Base-by-base conservation (phyloP, 1,140 invertebrate genomes). In the Arion vulgaris region DNA sequence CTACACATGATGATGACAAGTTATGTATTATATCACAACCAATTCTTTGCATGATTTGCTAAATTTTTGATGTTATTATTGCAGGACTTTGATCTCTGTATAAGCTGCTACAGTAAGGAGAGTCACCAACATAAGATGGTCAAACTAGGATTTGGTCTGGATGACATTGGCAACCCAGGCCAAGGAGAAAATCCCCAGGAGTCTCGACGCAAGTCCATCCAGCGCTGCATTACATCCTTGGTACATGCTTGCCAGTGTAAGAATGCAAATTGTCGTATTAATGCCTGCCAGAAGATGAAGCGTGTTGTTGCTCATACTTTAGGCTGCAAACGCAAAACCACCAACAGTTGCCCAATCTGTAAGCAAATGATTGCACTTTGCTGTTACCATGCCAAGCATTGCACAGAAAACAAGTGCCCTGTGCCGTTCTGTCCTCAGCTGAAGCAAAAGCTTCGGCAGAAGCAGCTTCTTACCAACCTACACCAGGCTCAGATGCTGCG, bases 311-410 rank as follows among this genome's bases (percentile, higher is more conserved):
- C 95, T 80, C 98, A 99, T 93, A 98, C 98, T 0, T 99, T 98
- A 93, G 87, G 88, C 84, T 99, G 98, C 94, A 98, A 98, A 91
- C 94, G 97, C 83, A 98, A 98, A 93, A 97, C 96, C 41, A 98
- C 98, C 77, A 97, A 97, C 86, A 97, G 96, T 72, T 99, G 98
- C 93, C 97, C 97, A 17, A 98, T 99, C 87, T 99, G 98, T 94
- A 99, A 99, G 92, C 98, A 99, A 90, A 95, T 99, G 41, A 98
- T 99, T 89, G 98, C 98, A 5, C 93, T 99, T 32, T 99, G 98
- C 90, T 99, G 97, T 92, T 99, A 99, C 93, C 98, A 99, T 92
- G 98, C 98, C 13, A 99, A 99, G 93, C 97, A 99, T 94, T 99
- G 98, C 94, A 95, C 96, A 77, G 93, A 93, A 93, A 95, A 95